These are phyloP conservation scores for Episyrphus balteatus DNA, from an alignment of 1,140 invertebrate species.

Conservation along the genomic window DNA sequence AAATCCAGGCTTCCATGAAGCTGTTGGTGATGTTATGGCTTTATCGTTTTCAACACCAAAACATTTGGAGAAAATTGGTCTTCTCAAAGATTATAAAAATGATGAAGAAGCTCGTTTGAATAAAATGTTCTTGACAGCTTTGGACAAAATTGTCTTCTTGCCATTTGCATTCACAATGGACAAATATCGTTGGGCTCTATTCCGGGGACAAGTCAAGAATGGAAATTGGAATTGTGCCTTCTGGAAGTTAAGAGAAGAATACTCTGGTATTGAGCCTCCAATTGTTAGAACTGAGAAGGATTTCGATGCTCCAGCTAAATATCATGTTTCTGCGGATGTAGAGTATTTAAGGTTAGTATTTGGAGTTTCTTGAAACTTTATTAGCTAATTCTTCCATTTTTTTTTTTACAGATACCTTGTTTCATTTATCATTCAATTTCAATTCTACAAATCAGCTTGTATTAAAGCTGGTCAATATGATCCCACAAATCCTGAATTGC, in stretches of 20 bases:
- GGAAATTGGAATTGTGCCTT: constrained; percentile 69
- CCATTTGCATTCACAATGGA: constrained; percentile 82
- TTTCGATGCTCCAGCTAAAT: constrained; percentile 78
- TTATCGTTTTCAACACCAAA: constrained; percentile 69
- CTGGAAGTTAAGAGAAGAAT: constrained; percentile 56
- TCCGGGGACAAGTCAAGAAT: constrained; percentile 56
- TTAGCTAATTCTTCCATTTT: not conserved
- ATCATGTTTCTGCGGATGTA: constrained; percentile 68
- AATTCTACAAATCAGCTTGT: constrained; percentile 79
- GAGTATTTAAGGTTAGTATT: constrained; percentile 68
- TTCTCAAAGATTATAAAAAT: constrained; percentile 50
- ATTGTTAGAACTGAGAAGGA: constrained; percentile 62
- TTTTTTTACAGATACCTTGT: constrained; percentile 64
- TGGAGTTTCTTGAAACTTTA: not conserved
- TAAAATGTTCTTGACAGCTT: constrained; percentile 61
- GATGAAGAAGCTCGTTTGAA: constrained; percentile 66
- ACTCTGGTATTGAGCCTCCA: constrained; percentile 73
- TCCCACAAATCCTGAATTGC: constrained; percentile 50
- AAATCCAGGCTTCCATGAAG: constrained; percentile 72
- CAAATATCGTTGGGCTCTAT: constrained; percentile 78
- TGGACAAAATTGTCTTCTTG: constrained; percentile 79
- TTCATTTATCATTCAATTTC: constrained; percentile 80
- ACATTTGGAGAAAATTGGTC: constrained; percentile 65
- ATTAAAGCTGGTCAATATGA: constrained; percentile 67
- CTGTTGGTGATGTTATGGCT: constrained; percentile 81